phyloP scores from a whole-genome alignment of 2,113 vertebrate genomes.

The Cinclus cinclus region DNA sequence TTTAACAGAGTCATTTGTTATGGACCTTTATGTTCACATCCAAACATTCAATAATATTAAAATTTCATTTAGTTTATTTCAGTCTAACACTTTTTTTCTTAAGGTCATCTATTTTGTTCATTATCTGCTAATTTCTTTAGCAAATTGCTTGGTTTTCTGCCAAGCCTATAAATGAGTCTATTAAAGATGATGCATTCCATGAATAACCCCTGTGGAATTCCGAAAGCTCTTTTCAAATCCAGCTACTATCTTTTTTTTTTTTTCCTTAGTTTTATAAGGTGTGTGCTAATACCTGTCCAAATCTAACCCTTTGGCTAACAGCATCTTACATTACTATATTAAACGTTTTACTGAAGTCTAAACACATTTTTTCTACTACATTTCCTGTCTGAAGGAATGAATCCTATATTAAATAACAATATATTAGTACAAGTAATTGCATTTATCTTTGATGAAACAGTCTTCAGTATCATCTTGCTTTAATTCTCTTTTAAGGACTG shows the following conservation, averaged over 20 bases:
- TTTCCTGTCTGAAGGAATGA: slow-evolving; percentile 1
- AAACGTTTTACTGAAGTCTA: slow-evolving; percentile 18
- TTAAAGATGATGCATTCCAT: neutral
- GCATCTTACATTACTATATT: neutral
- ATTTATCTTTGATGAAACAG: slow-evolving; percentile 7
- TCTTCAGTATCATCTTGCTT: neutral
- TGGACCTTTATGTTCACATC: neutral
- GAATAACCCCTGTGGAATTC: neutral
- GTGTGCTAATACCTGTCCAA: neutral
- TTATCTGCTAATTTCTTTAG: slow-evolving; percentile 13
- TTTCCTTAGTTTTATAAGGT: neutral
- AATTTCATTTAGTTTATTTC: slow-evolving; percentile 1
- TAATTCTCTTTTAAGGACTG: neutral
- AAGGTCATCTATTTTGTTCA: neutral
- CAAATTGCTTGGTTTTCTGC: neutral
- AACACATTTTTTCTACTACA: neutral
- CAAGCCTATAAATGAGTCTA: neutral
- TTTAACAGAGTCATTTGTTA: neutral
- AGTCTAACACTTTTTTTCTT: neutral
- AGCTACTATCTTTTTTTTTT: neutral
- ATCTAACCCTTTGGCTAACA: neutral
- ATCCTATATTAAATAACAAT: neutral
- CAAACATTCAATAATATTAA: neutral
- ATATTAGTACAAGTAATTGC: neutral
- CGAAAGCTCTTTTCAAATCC: neutral